A percentile compares a stretch with the other conserved stretches of the same genome.
These are phyloP conservation scores for Pristionchus exspectatus DNA, from an alignment of 2,888 invertebrate species.

Conservation along the genomic window DNA sequence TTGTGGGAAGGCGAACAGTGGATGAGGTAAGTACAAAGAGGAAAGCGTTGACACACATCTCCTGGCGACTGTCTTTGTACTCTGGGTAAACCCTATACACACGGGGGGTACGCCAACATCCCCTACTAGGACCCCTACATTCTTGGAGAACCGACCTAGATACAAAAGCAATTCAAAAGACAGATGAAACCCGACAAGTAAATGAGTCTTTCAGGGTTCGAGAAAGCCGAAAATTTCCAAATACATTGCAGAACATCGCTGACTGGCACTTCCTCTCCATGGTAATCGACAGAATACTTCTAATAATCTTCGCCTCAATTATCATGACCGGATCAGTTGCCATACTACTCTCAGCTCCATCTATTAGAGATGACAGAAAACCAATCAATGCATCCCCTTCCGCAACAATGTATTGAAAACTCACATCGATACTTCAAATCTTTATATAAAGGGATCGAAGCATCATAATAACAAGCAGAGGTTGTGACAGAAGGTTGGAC, in stretches of 20 bases:
- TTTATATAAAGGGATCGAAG: constrained; percentile 39
- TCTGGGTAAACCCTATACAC: background rate
- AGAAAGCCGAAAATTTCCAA: background rate
- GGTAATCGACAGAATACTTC: constrained; percentile 74
- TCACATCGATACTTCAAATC: constrained; percentile 42
- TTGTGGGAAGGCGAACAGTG: constrained; percentile 64
- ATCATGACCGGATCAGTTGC: constrained; percentile 68
- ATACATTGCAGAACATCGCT: constrained; percentile 68
- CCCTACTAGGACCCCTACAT: too few species aligned
- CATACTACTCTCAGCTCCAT: constrained; percentile 70
- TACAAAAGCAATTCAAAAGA: too few species aligned
- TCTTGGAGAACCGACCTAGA: too few species aligned
- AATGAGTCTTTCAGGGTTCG: too few species aligned
- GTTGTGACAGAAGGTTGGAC: constrained; percentile 28
- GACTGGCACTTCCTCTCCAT: constrained; percentile 77
- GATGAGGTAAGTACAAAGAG: constrained; percentile 64
- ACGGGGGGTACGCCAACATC: background rate
- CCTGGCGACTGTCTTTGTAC: background rate
- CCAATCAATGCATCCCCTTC: constrained; percentile 51
- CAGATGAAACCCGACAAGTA: too few species aligned
- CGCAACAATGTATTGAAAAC: constrained; percentile 16
- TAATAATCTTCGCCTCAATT: constrained; percentile 69
- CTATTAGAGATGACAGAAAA: constrained; percentile 63
- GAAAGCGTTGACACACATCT: background rate
- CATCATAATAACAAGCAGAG: constrained; percentile 47